phyloP scores from a whole-genome alignment of 2,888 invertebrate species.

The Sclerodermus sp. region DNA sequence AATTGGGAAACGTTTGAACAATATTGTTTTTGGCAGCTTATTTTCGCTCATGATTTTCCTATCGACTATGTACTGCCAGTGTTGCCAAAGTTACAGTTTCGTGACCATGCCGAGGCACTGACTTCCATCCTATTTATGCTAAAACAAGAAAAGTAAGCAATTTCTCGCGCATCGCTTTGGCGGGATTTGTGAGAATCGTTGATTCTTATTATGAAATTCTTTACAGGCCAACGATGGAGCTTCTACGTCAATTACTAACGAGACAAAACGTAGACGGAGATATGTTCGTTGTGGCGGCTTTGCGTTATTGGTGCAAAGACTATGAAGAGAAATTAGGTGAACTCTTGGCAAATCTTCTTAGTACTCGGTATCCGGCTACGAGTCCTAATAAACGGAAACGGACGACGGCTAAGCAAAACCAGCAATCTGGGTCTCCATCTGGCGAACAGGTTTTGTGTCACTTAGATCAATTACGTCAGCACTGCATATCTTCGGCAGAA shows the following conservation, averaged over 20 bases:
- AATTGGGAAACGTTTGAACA: conserved; percentile 98
- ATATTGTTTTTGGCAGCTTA: conserved; percentile 94
- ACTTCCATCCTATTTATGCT: conserved; percentile 87
- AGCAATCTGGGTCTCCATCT: conserved; percentile 72
- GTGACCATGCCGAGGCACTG: conserved; percentile 89
- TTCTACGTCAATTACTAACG: conserved; percentile 81
- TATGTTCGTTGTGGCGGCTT: conserved; percentile 85
- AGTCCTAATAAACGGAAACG: conserved; percentile 92
- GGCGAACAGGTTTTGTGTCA: conserved; percentile 89
- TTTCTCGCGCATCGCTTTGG: background rate
- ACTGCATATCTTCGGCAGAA: conserved; percentile 62
- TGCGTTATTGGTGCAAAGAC: conserved; percentile 94
- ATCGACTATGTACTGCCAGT: conserved; percentile 85
- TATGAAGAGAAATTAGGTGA: conserved; percentile 87
- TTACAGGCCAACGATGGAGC: conserved; percentile 78
- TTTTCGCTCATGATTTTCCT: conserved; percentile 91
- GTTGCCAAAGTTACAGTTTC: conserved; percentile 76
- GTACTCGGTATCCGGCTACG: conserved; percentile 81
- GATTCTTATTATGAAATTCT: background rate
- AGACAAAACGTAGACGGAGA: conserved; percentile 75
- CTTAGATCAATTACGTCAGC: conserved; percentile 84
- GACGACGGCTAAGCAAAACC: conserved; percentile 69
- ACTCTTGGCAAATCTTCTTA: conserved; percentile 75
- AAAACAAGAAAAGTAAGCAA: conserved; percentile 78
- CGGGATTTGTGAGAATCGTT: background rate